Evolutionary conservation across 2,888 invertebrate species (phyloP).

Genomic region (Stenodema calcarata): DNA sequence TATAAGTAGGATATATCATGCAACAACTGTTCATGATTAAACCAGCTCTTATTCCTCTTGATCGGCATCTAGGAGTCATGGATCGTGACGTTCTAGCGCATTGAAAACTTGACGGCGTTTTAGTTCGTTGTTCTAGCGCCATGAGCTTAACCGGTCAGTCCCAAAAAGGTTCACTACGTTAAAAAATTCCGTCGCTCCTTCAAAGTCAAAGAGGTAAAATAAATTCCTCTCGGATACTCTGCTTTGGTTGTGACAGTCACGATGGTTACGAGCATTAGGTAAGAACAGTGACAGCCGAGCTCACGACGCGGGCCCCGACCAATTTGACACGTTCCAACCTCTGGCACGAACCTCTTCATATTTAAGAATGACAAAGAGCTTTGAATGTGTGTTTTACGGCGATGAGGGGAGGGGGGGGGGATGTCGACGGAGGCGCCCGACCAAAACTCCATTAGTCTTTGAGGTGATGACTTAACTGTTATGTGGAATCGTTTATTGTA

Average conservation of each 20-base stretch:
- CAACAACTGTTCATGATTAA: too few species aligned
- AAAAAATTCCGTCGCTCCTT: not conserved
- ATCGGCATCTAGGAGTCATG: too few species aligned
- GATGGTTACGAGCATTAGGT: constrained; percentile 16
- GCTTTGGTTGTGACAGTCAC: constrained; percentile 13
- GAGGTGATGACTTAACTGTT: not conserved
- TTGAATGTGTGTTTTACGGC: not conserved
- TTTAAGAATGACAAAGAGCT: constrained; percentile 30
- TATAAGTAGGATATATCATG: too few species aligned
- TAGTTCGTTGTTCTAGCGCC: too few species aligned
- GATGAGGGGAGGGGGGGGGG: not conserved
- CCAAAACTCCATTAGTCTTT: not conserved
- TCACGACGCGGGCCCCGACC: constrained; percentile 21
- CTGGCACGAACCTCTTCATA: constrained; percentile 39
- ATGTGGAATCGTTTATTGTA: not conserved
- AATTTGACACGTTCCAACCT: constrained; percentile 39
- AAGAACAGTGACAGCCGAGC: constrained; percentile 22
- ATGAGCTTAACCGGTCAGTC: too few species aligned
- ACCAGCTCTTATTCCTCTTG: too few species aligned
- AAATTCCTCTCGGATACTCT: not conserved
- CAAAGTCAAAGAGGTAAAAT: not conserved
- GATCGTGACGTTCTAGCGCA: too few species aligned
- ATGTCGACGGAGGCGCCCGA: not conserved
- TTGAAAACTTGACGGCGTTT: too few species aligned
- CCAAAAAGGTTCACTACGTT: not conserved